phyloP scores from a whole-genome alignment of 2,888 invertebrate genomes.

The Autographa gamma region DNA sequence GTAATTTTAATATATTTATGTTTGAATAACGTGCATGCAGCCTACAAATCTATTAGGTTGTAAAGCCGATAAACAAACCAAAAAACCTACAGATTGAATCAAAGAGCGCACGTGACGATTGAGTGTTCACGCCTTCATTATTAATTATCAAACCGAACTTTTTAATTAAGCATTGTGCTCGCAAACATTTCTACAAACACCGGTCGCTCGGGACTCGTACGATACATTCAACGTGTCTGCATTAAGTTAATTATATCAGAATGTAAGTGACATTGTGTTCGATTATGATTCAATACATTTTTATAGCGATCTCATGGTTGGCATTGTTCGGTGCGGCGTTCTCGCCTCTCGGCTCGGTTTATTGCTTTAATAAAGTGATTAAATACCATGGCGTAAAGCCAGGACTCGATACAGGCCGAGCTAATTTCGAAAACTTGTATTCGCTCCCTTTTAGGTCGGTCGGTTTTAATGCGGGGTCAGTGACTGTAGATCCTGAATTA shows the following conservation, averaged over 20 bases:
- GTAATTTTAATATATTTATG: too few species aligned
- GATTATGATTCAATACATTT: conserved; percentile 78
- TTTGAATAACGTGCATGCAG: neutral
- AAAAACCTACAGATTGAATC: conserved; percentile 35
- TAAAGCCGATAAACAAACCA: conserved; percentile 2
- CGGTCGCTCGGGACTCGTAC: conserved; percentile 46
- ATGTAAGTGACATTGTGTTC: conserved; percentile 73
- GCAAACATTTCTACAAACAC: conserved; percentile 56
- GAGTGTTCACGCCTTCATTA: conserved; percentile 65
- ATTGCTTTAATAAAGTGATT: conserved; percentile 84
- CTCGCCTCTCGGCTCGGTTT: conserved; percentile 70
- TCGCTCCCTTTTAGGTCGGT: conserved; percentile 66
- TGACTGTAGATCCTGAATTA: conserved; percentile 68
- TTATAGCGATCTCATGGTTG: conserved; percentile 77
- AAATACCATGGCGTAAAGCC: conserved; percentile 80
- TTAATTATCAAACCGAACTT: conserved; percentile 73
- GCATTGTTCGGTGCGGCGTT: conserved; percentile 76
- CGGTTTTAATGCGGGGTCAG: conserved; percentile 67
- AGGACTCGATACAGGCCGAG: conserved; percentile 69
- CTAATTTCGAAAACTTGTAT: conserved; percentile 79
- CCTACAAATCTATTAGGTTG: neutral
- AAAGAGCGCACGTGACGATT: conserved; percentile 59
- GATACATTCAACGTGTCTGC: conserved; percentile 71
- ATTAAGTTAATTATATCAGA: conserved; percentile 77
- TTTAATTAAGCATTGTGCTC: conserved; percentile 81